Base-by-base conservation (phyloP, 2,888 invertebrate species). In the Apamea crenata region DNA sequence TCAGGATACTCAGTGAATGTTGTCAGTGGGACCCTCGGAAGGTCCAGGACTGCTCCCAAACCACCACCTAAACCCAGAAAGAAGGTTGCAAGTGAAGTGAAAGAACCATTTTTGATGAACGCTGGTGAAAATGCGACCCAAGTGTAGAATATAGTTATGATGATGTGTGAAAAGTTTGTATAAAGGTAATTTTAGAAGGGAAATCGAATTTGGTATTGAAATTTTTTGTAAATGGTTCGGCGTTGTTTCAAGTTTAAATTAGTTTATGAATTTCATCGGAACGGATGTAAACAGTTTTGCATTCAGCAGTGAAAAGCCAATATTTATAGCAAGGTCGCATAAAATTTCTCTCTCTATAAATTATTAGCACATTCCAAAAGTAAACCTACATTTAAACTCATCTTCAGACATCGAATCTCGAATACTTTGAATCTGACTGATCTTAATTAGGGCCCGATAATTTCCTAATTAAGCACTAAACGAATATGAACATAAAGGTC, bases 51-150 rank as follows among this genome's bases (percentile, higher is more conserved):
- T 86, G 98, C 98, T 65, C 98, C 98, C 1, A 97, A 98, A 91
- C 98, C 98, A 59, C 98, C 98, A n/a, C 98, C 98, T 29, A 98
- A 98, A 89, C 98, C 98, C 18, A 98, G 98, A 93, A 98, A 98
- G 96, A 97, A 98, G 83, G 97, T 97, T 79, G 97, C 97, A 40
- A 97, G 98, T 81, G 97, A 97, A 87, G 92, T 96, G 89, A 98
- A 97, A 91, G 98, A 98, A 90, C 98, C 98, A 78, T 97, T 98
- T 90, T 98, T 98, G 92, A 98, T 98, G 93, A 98, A 98, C 94
- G 98, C 98, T 92, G 98, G 98, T 82, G 99, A 99, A 91, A 98
- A 98, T 90, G 99, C 98, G 74, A 99, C 99, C 86, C 98, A 99
- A 97, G 99, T 99, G 96, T 98, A 97, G 97, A 84, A 44, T 63